Evolutionary conservation across 2,113 vertebrate genomes (phyloP).

Genomic region (Kryptolebias marmoratus): DNA sequence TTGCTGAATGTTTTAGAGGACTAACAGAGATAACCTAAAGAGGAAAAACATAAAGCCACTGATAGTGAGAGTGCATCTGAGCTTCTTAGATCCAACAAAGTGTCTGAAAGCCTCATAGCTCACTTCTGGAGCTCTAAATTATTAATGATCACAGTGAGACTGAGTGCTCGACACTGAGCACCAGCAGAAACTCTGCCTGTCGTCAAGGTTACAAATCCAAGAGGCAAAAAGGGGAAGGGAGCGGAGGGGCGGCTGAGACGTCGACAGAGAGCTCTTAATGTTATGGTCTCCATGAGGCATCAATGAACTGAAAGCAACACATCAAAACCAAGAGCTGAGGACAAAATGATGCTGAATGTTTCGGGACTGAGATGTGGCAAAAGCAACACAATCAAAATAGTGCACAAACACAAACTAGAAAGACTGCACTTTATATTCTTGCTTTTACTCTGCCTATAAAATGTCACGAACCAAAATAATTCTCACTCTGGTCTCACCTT

Average conservation of each 20-base stretch:
- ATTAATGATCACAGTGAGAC: conserved; percentile 81
- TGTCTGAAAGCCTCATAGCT: conserved; percentile 76
- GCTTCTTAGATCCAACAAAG: conserved; percentile 70
- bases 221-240: conserved; percentile 42
- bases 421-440: conserved; percentile 22
- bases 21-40: conserved; percentile 36
- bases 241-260: conserved; percentile 38
- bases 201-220: conserved; percentile 83
- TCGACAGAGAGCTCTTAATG: conserved; percentile 52
- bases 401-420: conserved; percentile 53
- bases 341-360: conserved; percentile 73
- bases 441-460: conserved; percentile 3
- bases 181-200: conserved; percentile 77
- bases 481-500: conserved; percentile 84
- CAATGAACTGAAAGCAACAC: conserved; percentile 70
- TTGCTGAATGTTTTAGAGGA: conserved; percentile 16
- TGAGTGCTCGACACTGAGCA: conserved; percentile 74
- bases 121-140: conserved; percentile 81
- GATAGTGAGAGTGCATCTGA: conserved; percentile 58
- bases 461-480: background rate
- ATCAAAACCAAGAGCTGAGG: conserved; percentile 68
- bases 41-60: conserved; percentile 45
- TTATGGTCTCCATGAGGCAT: conserved; percentile 70
- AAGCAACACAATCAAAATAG: conserved; percentile 64
- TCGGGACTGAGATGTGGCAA: conserved; percentile 67